phyloP scores from a whole-genome alignment of 2,797 vertebrate genomes.

The Oreonectes daqikongensis region DNA sequence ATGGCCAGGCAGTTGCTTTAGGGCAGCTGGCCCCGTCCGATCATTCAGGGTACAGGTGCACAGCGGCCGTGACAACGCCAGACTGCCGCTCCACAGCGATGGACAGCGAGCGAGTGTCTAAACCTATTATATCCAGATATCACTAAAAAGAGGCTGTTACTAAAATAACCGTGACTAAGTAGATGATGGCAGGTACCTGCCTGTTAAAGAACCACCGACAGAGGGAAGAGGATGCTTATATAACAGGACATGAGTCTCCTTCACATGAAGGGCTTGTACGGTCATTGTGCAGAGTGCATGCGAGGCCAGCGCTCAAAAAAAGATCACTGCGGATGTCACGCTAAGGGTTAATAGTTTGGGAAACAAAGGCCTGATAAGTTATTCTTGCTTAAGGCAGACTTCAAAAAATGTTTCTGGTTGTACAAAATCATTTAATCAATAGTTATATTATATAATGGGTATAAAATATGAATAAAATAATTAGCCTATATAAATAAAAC shows the following conservation, averaged over 20 bases:
- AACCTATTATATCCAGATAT: conserved; percentile 50
- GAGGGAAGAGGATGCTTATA: conserved; percentile 27
- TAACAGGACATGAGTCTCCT: conserved; percentile 26
- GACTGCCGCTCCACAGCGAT: conserved; percentile 13
- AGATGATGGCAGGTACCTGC: conserved; percentile 44
- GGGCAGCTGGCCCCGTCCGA: not conserved
- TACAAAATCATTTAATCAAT: no score
- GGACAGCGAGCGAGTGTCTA: conserved; percentile 5
- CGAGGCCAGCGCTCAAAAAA: not conserved
- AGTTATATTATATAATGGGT: no score
- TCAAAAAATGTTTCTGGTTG: not conserved
- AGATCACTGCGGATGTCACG: not conserved
- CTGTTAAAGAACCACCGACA: conserved; percentile 28
- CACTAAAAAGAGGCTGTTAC: conserved; percentile 26
- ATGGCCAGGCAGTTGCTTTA: conserved; percentile 10
- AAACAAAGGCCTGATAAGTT: not conserved
- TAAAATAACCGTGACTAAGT: conserved; percentile 55
- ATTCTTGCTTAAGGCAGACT: not conserved
- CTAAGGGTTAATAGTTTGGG: not conserved
- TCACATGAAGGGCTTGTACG: not conserved
- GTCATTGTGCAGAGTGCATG: conserved; percentile 9
- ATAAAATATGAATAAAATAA: no score
- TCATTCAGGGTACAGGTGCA: not conserved
- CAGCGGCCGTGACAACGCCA: not conserved
- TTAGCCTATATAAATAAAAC: no score